Evolutionary conservation across 2,888 invertebrate genomes (phyloP).

Genomic region (Nemapogon koenigi): DNA sequence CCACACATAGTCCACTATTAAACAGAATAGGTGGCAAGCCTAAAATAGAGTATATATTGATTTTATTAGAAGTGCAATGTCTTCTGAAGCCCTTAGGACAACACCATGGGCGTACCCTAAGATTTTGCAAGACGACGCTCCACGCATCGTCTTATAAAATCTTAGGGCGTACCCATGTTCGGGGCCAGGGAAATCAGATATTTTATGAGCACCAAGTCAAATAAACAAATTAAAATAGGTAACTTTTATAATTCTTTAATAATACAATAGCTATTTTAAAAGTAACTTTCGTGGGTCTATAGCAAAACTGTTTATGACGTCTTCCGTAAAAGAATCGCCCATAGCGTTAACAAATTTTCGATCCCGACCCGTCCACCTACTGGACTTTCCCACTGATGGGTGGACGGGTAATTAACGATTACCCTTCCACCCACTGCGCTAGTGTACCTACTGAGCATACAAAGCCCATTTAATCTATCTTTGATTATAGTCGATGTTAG

Average conservation of each 20-base stretch:
- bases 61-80: too few species aligned
- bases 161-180: not conserved
- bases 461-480: slow-evolving; percentile 13
- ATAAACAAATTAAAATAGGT: slow-evolving; percentile 5
- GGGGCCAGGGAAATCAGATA: not conserved
- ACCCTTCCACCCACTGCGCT: too few species aligned
- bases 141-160: too few species aligned
- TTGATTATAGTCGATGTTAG: slow-evolving; percentile 16
- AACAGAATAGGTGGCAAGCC: too few species aligned
- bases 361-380: too few species aligned
- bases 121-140: too few species aligned
- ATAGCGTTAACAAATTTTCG: slow-evolving; percentile 10
- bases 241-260: not conserved
- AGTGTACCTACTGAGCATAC: slow-evolving; percentile 4
- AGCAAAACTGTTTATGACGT: slow-evolving; percentile 5
- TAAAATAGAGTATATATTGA: too few species aligned
- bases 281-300: slow-evolving; percentile 6
- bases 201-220: not conserved
- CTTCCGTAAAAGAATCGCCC: slow-evolving; percentile 12
- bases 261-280: not conserved
- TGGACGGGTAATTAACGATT: too few species aligned
- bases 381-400: too few species aligned
- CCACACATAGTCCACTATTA: too few species aligned
- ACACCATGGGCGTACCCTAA: too few species aligned
- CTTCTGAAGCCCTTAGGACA: too few species aligned